Conservation (phyloP, 2,888 invertebrate species). For the Parnassius mnemosyne region DNA sequence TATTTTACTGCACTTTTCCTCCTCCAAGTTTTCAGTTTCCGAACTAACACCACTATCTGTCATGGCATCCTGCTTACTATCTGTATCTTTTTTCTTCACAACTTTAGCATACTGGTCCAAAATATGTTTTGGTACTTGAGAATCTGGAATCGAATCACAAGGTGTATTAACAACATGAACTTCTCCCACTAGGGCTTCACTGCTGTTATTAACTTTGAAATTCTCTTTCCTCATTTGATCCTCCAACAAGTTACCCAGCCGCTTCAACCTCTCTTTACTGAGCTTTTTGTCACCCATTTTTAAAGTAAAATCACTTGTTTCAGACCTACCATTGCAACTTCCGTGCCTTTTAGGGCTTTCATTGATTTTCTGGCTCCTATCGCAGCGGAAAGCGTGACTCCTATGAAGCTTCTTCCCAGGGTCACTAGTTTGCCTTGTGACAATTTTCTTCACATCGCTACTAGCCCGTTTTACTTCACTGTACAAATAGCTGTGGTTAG, state of each 20-base stretch:
- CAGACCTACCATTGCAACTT: constrained; percentile 63
- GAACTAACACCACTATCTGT: constrained; percentile 77
- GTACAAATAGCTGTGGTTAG: constrained; percentile 67
- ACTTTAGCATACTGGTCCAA: constrained; percentile 73
- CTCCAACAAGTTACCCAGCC: constrained; percentile 64
- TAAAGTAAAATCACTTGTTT: constrained; percentile 56
- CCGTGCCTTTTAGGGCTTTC: constrained; percentile 61
- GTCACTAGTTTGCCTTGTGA: constrained; percentile 72
- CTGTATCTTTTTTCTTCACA: constrained; percentile 55
- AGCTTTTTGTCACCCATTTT: constrained; percentile 65
- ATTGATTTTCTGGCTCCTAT: constrained; percentile 62
- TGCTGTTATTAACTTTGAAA: constrained; percentile 41
- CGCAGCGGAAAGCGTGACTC: constrained; percentile 81
- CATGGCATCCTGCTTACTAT: constrained; percentile 64
- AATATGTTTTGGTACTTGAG: constrained; percentile 68
- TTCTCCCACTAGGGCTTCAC: constrained; percentile 35
- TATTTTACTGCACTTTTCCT: constrained; percentile 56
- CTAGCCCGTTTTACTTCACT: constrained; percentile 53
- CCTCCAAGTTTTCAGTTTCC: constrained; percentile 72
- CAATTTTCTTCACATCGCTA: constrained; percentile 54
- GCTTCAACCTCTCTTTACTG: constrained; percentile 64
- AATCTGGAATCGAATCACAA: constrained; percentile 58
- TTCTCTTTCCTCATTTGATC: constrained; percentile 72
- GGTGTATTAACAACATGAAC: constrained; percentile 34
- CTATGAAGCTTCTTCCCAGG: constrained; percentile 79